These are phyloP conservation scores for Oscheius sp. DNA, from an alignment of 2,888 invertebrate genomes.

Conservation along the genomic window DNA sequence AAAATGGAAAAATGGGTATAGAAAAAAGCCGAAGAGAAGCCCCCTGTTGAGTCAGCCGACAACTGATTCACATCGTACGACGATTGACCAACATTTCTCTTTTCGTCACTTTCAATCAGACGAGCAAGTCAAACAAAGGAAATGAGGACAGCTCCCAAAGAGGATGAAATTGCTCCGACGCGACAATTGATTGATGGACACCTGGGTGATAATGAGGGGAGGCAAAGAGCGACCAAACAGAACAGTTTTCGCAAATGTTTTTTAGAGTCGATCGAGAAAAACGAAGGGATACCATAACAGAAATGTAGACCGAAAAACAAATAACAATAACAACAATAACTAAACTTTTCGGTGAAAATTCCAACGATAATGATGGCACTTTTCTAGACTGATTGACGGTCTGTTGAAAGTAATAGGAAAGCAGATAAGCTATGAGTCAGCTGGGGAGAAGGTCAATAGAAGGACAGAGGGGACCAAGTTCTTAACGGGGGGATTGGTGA, in stretches of 20 bases:
- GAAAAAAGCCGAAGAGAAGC: too few relatives aligned
- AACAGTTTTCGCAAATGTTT: too few relatives aligned
- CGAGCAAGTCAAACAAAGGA: neutral
- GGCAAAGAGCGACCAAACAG: neutral
- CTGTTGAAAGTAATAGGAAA: neutral
- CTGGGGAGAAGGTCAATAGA: neutral
- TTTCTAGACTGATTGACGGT: too few relatives aligned
- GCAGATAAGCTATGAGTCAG: neutral
- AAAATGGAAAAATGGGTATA: neutral
- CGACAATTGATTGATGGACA: neutral
- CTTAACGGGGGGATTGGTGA: constrained; percentile 13
- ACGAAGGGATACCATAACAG: too few relatives aligned
- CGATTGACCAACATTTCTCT: neutral
- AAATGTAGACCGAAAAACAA: too few relatives aligned
- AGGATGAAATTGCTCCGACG: too few relatives aligned
- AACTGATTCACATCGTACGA: constrained; percentile 8
- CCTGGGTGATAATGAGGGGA: neutral
- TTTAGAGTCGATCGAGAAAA: too few relatives aligned
- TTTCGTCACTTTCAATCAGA: constrained; percentile 7
- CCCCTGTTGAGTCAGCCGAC: constrained; percentile 1
- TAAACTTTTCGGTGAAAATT: too few relatives aligned
- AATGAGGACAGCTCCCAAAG: neutral
- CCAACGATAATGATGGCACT: too few relatives aligned
- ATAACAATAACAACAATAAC: too few relatives aligned
- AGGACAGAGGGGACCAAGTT: constrained; percentile 19